phyloP scores from a whole-genome alignment of 2,113 vertebrate genomes.

The Pseudopodoces humilis region DNA sequence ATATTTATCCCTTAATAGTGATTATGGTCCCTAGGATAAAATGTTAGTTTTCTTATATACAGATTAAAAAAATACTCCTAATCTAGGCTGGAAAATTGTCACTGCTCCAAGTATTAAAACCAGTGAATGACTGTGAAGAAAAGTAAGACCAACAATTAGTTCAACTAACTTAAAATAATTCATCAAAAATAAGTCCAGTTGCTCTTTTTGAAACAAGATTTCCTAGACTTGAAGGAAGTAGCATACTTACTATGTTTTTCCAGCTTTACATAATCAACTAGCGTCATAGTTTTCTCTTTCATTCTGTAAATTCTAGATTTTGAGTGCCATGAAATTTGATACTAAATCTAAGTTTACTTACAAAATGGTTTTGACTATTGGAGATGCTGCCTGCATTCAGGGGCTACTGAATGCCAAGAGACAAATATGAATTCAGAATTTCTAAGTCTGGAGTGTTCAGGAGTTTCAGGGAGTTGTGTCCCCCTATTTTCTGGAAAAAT shows the following conservation, averaged over 20 bases:
- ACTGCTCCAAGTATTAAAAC: not conserved
- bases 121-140: not conserved
- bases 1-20: not conserved
- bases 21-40: not conserved
- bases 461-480: not conserved
- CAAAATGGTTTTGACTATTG: not conserved
- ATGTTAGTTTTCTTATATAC: not conserved
- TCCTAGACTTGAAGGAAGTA: not conserved
- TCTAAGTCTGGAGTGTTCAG: not conserved
- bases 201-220: not conserved
- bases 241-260: no score
- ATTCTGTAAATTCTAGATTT: not conserved
- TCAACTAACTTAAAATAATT: not conserved
- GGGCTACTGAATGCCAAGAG: not conserved
- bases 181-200: not conserved
- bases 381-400: not conserved
- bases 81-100: not conserved
- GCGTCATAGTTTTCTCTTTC: not conserved
- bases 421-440: not conserved
- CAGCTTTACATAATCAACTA: not conserved
- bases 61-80: not conserved
- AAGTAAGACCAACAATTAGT: not conserved
- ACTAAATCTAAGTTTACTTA: not conserved
- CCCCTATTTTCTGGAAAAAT: not conserved
- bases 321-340: not conserved